Percentiles rank a stretch among this genome's conserved stretches.
Evolutionary conservation across 1,140 invertebrate genomes (phyloP).

Genomic region (Araneus ventricosus): DNA sequence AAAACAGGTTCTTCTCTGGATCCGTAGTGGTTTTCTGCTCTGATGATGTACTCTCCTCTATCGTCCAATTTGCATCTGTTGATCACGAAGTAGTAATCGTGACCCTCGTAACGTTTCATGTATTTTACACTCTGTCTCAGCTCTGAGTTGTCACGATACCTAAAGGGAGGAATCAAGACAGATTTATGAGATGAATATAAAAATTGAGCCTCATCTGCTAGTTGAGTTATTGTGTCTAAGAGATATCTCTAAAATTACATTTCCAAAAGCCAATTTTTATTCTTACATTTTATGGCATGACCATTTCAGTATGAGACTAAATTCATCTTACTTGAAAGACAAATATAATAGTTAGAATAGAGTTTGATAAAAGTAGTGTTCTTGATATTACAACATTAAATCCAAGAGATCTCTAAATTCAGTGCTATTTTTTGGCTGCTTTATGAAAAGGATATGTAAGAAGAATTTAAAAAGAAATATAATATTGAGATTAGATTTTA

Average conservation of each 20-base stretch:
- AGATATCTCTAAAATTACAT: no score
- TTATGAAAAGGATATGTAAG: no score
- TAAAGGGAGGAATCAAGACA: neutral
- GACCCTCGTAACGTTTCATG: slow-evolving; percentile 95
- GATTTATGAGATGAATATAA: neutral
- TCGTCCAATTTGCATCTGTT: slow-evolving; percentile 97
- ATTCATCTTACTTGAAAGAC: no score
- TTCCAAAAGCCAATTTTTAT: no score
- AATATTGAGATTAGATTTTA: no score
- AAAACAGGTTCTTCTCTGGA: slow-evolving; percentile 97
- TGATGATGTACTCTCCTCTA: slow-evolving; percentile 97
- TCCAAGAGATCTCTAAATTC: no score
- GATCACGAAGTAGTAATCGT: slow-evolving; percentile 97
- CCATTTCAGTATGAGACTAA: no score
- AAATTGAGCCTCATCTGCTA: neutral
- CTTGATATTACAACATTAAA: no score
- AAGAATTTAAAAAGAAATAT: no score
- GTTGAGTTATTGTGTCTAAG: neutral
- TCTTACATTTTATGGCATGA: neutral
- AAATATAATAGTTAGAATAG: no score
- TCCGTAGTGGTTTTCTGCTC: slow-evolving; percentile 98
- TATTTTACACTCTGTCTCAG: slow-evolving; percentile 98
- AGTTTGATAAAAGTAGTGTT: no score
- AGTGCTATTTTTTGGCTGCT: no score
- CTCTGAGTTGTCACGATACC: slow-evolving; percentile 90